Evolutionary conservation across 2,888 invertebrate genomes (phyloP).

Genomic region (Tanypteryx hageni): DNA sequence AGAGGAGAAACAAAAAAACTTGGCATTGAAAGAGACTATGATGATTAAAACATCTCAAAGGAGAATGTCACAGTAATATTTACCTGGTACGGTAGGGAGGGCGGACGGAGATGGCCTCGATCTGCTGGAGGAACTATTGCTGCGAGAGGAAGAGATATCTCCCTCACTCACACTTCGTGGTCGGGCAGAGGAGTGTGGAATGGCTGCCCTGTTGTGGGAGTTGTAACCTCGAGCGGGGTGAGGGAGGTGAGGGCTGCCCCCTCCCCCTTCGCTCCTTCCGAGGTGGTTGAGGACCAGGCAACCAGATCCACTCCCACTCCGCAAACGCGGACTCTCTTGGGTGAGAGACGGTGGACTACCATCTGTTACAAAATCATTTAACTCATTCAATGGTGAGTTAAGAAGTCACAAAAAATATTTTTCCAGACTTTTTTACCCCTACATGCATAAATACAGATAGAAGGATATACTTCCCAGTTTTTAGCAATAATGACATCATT

Average conservation of each 20-base stretch:
- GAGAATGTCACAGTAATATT: not conserved
- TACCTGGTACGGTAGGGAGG: constrained; percentile 27
- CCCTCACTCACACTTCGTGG: constrained; percentile 47
- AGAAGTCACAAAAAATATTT: not conserved
- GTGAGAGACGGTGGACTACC: not conserved
- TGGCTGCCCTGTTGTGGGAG: constrained; percentile 15
- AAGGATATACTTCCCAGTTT: not conserved
- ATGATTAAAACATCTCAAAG: not conserved
- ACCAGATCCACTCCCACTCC: constrained; percentile 38
- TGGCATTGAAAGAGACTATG: constrained; percentile 39
- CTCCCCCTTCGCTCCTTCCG: not conserved
- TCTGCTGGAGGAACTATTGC: constrained; percentile 56
- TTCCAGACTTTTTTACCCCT: not conserved
- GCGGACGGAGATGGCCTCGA: constrained; percentile 59
- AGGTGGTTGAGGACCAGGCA: not conserved
- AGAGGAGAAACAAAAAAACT: constrained; percentile 66
- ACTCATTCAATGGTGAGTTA: too few relatives aligned
- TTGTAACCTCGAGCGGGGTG: constrained; percentile 2
- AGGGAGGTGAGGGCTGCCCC: constrained; percentile 38
- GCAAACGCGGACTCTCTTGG: constrained; percentile 39
- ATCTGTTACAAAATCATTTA: not conserved
- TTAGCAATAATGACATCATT: not conserved
- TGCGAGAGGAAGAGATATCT: constrained; percentile 26
- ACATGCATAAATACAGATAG: not conserved
- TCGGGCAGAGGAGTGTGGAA: constrained; percentile 14